phyloP scores from a whole-genome alignment of 2,888 invertebrate genomes.

The Zaprionus bogoriensis region DNA sequence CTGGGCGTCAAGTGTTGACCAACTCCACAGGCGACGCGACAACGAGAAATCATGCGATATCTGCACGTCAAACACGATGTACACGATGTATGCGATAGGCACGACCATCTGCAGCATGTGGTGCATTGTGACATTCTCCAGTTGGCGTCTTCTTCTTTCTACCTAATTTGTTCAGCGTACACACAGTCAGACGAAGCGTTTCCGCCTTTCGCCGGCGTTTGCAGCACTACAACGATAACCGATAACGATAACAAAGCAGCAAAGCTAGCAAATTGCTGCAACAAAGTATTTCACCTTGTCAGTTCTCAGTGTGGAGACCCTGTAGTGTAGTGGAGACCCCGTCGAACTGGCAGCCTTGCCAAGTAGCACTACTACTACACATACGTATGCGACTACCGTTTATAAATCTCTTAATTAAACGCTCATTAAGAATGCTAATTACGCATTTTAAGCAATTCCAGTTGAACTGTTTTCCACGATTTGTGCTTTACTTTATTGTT shows the following conservation, averaged over 20 bases:
- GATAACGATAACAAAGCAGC: not conserved
- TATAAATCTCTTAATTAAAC: slow-evolving; percentile 68
- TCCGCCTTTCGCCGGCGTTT: slow-evolving; percentile 65
- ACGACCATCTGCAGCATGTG: slow-evolving; percentile 9
- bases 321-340: no score
- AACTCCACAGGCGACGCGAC: slow-evolving; percentile 22
- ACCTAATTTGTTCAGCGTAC: slow-evolving; percentile 10
- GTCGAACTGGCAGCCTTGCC: slow-evolving; percentile 42
- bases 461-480: slow-evolving; percentile 26
- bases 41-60: slow-evolving; percentile 24
- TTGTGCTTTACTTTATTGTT: slow-evolving; percentile 25
- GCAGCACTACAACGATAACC: no score
- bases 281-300: not conserved
- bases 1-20: slow-evolving; percentile 56
- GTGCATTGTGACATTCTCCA: slow-evolving; percentile 55
- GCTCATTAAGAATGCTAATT: slow-evolving; percentile 60
- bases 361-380: no score
- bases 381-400: slow-evolving; percentile 64
- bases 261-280: not conserved
- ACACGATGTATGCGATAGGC: no score
- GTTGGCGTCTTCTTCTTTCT: not conserved
- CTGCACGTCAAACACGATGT: not conserved
- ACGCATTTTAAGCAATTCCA: slow-evolving; percentile 46
- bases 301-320: not conserved
- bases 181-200: slow-evolving; percentile 36